Evolutionary conservation across 2,888 invertebrate species (phyloP), one percentile per base, ranked within the genome.

Genomic region (Caenorhabditis sp.): DNA sequence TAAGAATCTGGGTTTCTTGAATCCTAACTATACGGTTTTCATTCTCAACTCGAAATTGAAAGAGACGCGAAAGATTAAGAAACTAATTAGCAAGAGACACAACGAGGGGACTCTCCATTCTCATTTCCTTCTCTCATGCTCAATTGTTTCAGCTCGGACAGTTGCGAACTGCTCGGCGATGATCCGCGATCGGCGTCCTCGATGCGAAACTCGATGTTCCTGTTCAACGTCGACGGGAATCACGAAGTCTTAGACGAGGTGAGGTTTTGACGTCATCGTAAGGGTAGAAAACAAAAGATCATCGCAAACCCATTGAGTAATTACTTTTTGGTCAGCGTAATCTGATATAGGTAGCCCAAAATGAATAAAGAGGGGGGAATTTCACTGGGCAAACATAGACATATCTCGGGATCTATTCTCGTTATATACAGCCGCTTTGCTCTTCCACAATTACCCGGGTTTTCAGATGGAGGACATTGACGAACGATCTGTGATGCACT

Each of bases 401-500:
- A 19, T 10, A 38, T 22, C n/a, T 54, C 54, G 10, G 19, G 38
- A 35, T 54, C 35, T 59, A 19, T 4, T 76, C n/a, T n/a, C n/a
- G n/a, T n/a, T n/a, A n/a, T n/a, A n/a, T n/a, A n/a, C n/a, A n/a
- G n/a, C n/a, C n/a, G n/a, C n/a, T n/a, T n/a, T n/a, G n/a, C n/a
- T n/a, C n/a, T n/a, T n/a, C n/a, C n/a, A n/a, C n/a, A n/a, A n/a
- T n/a, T n/a, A n/a, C n/a, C n/a, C n/a, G n/a, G n/a, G n/a, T 7
- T 31, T 85, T 38, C 82, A 87, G 88, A 77, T 84, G 74, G 85
- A 87, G 41, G 89, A 88, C 12, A 86, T 89, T 41, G 91, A 91
- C 79, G 89, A 90, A 66, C 84, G 90, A 61, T 88, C 89, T 47
- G 89, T 91, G 28, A 82, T 90, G 61, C 90, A 90, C 73, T 91